Evolutionary conservation across 2,113 vertebrate species (phyloP), one percentile per base, ranked within the genome.

Genomic region (Onychorhynchus coronatus): DNA sequence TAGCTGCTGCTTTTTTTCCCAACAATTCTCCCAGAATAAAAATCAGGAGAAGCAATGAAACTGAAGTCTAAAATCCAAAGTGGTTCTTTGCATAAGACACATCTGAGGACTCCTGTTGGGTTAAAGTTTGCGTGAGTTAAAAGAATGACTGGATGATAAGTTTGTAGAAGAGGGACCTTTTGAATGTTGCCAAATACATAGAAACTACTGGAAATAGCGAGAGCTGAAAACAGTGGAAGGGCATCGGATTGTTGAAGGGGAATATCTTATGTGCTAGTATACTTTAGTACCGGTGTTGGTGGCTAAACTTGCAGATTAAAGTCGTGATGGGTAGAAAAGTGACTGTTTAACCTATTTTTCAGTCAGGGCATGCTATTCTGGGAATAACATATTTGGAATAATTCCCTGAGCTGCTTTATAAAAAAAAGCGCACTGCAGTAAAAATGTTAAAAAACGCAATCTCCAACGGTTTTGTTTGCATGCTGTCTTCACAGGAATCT

Each of bases 401-500:
- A 58, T 37, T 24, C 30, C 23, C 37, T 70, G 53, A 87, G 14
- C 21, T 52, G 23, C 39, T 66, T 75, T 56, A 63, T 86, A 67
- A 74, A 50, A 8, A 47, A 80, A 83, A 87, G 71, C 58, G 11
- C 18, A 30, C 18, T 6, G 59, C 77, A 89, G 24, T 12, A 84
- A 56, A 82, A 49, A 33, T 52, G 20, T 58, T 80, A 6, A 18
- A 75, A 59, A 68, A 24, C 58, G 12, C 1, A 1, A 22, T 79
- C 47, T 93, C n/a, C 82, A 63, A 81, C 20, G 30, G 27, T 39
- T 83, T 87, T 96, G 14, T 61, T 62, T 65, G 76, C 41, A 25
- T 62, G 14, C 13, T 85, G 14, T 59, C 41, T 96, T 88, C 46
- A 53, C 74, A 98, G 98, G 95, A 96, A 77, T 74, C 89, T 80